Conservation (phyloP, 2,797 vertebrate genomes). For the Ibycter americanus region DNA sequence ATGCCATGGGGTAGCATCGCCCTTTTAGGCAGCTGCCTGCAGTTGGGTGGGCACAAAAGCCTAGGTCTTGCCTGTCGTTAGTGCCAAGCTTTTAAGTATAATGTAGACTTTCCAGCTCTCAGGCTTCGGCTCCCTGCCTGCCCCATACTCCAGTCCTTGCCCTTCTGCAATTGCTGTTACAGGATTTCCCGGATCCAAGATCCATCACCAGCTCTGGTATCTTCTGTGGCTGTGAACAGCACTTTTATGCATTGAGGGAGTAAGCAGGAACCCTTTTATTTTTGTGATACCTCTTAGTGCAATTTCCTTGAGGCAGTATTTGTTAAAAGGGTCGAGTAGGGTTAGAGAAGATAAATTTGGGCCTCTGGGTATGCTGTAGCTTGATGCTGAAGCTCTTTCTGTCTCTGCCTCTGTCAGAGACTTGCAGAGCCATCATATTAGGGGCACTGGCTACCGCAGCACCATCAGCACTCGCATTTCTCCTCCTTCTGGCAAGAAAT, state of each 20-base stretch:
- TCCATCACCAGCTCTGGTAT: background rate
- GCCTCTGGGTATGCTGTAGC: background rate
- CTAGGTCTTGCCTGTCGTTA: background rate
- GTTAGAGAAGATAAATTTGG: slow-evolving; percentile 2
- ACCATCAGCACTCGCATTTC: background rate
- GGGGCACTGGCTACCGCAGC: background rate
- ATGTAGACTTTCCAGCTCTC: background rate
- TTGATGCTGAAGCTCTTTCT: slow-evolving; percentile 1
- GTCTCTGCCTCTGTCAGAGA: background rate
- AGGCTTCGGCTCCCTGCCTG: background rate
- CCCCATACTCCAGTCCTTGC: background rate
- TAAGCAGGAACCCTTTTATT: background rate
- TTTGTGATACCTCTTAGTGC: slow-evolving; percentile 23
- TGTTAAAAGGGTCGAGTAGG: background rate
- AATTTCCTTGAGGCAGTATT: slow-evolving; percentile 24
- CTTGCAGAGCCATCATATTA: background rate
- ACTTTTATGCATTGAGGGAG: background rate
- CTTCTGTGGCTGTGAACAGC: background rate
- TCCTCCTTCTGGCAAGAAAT: slow-evolving; percentile 21
- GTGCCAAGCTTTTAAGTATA: background rate
- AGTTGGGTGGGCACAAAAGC: background rate
- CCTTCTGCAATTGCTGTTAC: background rate
- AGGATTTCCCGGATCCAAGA: background rate
- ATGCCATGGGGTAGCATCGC: rapidly evolving
- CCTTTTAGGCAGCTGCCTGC: background rate